A percentile compares a stretch with the other conserved stretches of the same genome.
phyloP scores from a whole-genome alignment of 2,797 vertebrate species.

The Pseudomugil gertrudae region DNA sequence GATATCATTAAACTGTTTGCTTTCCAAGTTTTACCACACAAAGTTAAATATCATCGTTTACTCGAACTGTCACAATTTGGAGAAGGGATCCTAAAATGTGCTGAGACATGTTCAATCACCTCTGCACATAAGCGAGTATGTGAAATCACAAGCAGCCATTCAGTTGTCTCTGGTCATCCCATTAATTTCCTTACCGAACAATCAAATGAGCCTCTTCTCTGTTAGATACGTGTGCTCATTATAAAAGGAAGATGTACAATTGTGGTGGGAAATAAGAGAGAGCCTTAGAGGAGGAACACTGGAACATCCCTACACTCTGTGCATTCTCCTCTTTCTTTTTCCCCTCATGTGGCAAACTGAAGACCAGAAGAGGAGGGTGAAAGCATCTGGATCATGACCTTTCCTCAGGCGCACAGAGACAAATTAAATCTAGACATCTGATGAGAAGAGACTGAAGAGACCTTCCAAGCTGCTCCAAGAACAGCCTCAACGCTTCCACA shows the following conservation, averaged over 20 bases:
- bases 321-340: slow-evolving; percentile 26
- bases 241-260: slow-evolving; percentile 70
- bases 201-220: slow-evolving; percentile 75
- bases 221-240: slow-evolving; percentile 72
- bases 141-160: slow-evolving; percentile 72
- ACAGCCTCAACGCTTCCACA: slow-evolving; percentile 53
- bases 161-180: slow-evolving; percentile 60
- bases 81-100: slow-evolving; percentile 64
- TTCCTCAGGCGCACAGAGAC: slow-evolving; percentile 76
- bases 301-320: slow-evolving; percentile 52
- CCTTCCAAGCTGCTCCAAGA: slow-evolving; percentile 67
- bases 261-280: slow-evolving; percentile 33
- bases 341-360: slow-evolving; percentile 58
- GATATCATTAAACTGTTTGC: background rate
- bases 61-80: slow-evolving; percentile 70
- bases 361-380: slow-evolving; percentile 68
- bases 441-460: slow-evolving; percentile 74
- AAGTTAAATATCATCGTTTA: background rate
- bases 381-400: slow-evolving; percentile 81
- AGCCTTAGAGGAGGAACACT: slow-evolving; percentile 42
- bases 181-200: slow-evolving; percentile 50
- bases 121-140: slow-evolving; percentile 56
- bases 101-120: slow-evolving; percentile 73
- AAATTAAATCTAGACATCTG: slow-evolving; percentile 81
- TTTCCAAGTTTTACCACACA: background rate